Evolutionary conservation across 2,113 vertebrate genomes (phyloP).

Genomic region (Candoia aspera): DNA sequence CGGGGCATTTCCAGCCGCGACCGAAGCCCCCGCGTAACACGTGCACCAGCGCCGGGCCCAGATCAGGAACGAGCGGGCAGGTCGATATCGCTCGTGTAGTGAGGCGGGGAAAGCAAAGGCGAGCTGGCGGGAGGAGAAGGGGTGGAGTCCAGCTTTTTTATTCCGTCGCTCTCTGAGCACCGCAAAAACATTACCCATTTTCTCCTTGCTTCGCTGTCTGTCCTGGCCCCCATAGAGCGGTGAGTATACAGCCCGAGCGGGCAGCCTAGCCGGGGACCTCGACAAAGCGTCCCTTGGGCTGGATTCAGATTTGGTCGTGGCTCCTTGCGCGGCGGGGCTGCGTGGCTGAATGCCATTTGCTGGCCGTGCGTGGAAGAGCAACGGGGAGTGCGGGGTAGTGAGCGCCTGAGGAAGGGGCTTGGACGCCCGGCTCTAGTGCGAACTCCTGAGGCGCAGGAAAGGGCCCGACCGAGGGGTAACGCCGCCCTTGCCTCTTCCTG

Average conservation of each 20-base stretch:
- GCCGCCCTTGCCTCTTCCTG: not conserved
- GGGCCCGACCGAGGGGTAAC: not conserved
- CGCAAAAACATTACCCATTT: not conserved
- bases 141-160: constrained; percentile 12
- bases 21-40: not conserved
- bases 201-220: not conserved
- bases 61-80: not conserved
- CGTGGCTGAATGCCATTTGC: not conserved
- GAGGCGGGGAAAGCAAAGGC: constrained; percentile 43
- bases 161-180: not conserved
- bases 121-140: not conserved
- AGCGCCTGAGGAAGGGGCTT: not conserved
- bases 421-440: too few relatives aligned
- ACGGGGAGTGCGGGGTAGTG: not conserved
- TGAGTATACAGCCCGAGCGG: constrained; percentile 50
- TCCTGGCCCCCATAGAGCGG: constrained; percentile 8
- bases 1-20: not conserved
- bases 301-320: not conserved
- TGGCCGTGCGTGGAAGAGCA: not conserved
- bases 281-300: too few relatives aligned
- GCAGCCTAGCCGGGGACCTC: not conserved
- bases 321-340: not conserved
- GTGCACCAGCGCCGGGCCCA: not conserved
- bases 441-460: not conserved
- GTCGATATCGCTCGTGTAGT: not conserved